Evolutionary conservation across 2,113 vertebrate species (phyloP).

Genomic region (Myotis lucifugus): DNA sequence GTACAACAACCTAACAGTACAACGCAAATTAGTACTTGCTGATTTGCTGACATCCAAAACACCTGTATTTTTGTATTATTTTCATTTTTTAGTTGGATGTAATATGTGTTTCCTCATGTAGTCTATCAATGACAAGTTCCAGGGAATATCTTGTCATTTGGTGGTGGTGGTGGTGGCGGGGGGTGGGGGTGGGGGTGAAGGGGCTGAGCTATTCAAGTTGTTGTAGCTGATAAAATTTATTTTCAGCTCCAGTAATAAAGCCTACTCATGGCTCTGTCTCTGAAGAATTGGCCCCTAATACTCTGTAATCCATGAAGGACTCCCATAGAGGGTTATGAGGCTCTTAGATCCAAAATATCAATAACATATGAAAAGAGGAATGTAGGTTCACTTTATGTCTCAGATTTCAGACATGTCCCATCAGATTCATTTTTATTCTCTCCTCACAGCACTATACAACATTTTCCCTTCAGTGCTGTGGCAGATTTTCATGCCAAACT

Average conservation of each 20-base stretch:
- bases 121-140: background rate
- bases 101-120: background rate
- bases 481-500: conserved; percentile 56
- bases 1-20: background rate
- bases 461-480: conserved; percentile 34
- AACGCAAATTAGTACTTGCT: background rate
- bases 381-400: conserved; percentile 40
- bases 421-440: conserved; percentile 29
- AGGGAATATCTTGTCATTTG: background rate
- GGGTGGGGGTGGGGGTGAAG: too few species aligned
- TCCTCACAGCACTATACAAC: background rate
- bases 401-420: conserved; percentile 34
- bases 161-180: too few species aligned
- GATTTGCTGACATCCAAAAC: background rate
- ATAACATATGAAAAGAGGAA: conserved; percentile 6
- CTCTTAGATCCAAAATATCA: conserved; percentile 19
- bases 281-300: background rate
- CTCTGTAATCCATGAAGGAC: background rate
- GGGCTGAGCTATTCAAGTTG: background rate
- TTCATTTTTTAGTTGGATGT: background rate
- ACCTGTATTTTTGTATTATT: background rate
- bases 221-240: background rate
- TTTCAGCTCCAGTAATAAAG: background rate
- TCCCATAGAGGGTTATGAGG: background rate
- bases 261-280: background rate